Evolutionary conservation across 2,888 invertebrate genomes (phyloP), one percentile per base, ranked within the genome.

Genomic region (Dione vanillae): DNA sequence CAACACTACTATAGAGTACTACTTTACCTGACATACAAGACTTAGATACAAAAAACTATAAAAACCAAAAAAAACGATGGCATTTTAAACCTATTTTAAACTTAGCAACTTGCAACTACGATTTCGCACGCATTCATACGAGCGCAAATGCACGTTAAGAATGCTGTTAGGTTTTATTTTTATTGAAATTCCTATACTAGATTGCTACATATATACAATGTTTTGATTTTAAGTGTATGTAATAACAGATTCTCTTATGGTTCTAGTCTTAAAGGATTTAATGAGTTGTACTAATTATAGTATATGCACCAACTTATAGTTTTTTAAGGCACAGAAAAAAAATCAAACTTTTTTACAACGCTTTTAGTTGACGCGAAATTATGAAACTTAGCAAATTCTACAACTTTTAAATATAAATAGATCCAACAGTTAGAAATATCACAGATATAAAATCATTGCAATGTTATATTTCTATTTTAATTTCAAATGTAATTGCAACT

Each of bases 121-220:
- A 64, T 64, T 64, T 64, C 47, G 40, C 64, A 64, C 49, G 64
- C 64, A 64, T 64, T 64, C 64, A 49, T 49, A 64, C 10, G 40
- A 61, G 61, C 20, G 47, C 64, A 35, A 49, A 49, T 40, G 64
- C 19, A 49, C 64, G 16, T 8, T 11, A 45, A 64, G 64, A 64
- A 64, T 64, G 64, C 37, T 16, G 16, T 49, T 40, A 19, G 47
- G 49, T 49, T 64, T 64, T 64, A 64, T 49, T 49, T 64, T 64
- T 64, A 64, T 64, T 64, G 49, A 20, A 40, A 64, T 49, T 47
- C 51, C 64, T 40, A 64, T 16, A 51, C 64, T 40, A 37, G 49
- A 64, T 43, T 27, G 37, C 43, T 20, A n/a, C n/a, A 43, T 8
- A 49, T 11, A 9, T 37, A 64, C 19, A 64, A 40, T 64, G 49